Evolutionary conservation across 2,113 vertebrate species (phyloP).

Genomic region (cat (Felis catus)): DNA sequence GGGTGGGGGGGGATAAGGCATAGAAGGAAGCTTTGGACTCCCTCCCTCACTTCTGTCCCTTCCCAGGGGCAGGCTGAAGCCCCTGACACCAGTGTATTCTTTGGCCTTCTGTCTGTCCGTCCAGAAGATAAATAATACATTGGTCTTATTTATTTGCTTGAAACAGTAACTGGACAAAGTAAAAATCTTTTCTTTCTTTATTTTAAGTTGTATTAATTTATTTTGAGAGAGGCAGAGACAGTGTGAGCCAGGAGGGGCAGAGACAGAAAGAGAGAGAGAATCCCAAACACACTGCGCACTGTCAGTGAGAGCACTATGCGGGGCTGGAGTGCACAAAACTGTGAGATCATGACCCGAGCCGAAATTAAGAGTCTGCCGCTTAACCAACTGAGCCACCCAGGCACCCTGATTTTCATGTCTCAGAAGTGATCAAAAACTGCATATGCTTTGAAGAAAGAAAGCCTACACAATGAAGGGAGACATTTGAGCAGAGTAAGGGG

Average conservation of each 20-base stretch:
- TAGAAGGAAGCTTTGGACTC: neutral
- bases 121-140: slow-evolving; percentile 70
- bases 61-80: neutral
- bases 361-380: too few relatives aligned
- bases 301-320: too few relatives aligned
- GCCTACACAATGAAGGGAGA: neutral
- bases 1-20: rapidly evolving
- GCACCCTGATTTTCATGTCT: neutral
- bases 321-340: too few relatives aligned
- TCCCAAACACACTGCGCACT: too few relatives aligned
- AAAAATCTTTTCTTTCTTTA: neutral
- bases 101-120: slow-evolving; percentile 44
- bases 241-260: too few relatives aligned
- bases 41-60: neutral
- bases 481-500: neutral
- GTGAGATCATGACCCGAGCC: too few relatives aligned
- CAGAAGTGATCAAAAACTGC: slow-evolving; percentile 45
- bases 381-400: too few relatives aligned
- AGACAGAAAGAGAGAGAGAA: too few relatives aligned
- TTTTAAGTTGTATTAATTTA: too few relatives aligned
- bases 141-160: slow-evolving; percentile 60
- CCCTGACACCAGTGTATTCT: slow-evolving; percentile 16
- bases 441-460: slow-evolving; percentile 42
- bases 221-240: too few relatives aligned
- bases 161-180: slow-evolving; percentile 56